Percentiles rank a stretch among this genome's conserved stretches.
phyloP scores from a whole-genome alignment of 2,113 vertebrate genomes.

The Tichodroma muraria region DNA sequence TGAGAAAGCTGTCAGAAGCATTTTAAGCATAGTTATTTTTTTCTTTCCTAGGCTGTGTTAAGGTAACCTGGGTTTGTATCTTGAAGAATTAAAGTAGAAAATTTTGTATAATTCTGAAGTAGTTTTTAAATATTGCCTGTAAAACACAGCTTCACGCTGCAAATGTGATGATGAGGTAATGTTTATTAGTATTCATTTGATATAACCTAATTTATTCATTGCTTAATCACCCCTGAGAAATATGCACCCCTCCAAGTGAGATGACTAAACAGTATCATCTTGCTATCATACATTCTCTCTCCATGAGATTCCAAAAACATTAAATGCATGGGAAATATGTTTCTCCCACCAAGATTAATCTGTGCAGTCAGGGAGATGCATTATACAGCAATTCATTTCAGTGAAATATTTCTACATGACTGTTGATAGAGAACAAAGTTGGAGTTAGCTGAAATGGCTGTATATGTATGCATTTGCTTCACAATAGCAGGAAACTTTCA shows the following conservation, averaged over 20 bases:
- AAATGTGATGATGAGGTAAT: not conserved
- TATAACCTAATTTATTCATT: slow-evolving; percentile 11
- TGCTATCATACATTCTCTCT: not conserved
- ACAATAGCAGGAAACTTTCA: slow-evolving; percentile 33
- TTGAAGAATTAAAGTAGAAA: not conserved
- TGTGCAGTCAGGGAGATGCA: not conserved
- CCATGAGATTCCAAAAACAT: not conserved
- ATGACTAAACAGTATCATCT: not conserved
- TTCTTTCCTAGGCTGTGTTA: not conserved
- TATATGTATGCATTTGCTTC: not conserved
- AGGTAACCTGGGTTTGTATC: not conserved
- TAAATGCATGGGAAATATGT: not conserved
- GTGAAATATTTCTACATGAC: slow-evolving; percentile 5
- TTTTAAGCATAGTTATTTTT: slow-evolving; percentile 44
- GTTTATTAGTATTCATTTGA: not conserved
- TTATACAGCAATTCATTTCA: not conserved
- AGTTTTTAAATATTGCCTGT: not conserved
- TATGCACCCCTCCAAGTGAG: not conserved
- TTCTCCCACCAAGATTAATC: slow-evolving; percentile 23
- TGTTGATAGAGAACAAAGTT: slow-evolving; percentile 13
- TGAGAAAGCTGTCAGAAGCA: slow-evolving; percentile 43
- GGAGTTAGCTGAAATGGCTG: not conserved
- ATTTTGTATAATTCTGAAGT: not conserved
- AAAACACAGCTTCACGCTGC: not conserved
- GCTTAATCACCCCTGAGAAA: slow-evolving; percentile 12